Conservation (phyloP, 2,797 vertebrate genomes). For the Halcyon chelicuti region DNA sequence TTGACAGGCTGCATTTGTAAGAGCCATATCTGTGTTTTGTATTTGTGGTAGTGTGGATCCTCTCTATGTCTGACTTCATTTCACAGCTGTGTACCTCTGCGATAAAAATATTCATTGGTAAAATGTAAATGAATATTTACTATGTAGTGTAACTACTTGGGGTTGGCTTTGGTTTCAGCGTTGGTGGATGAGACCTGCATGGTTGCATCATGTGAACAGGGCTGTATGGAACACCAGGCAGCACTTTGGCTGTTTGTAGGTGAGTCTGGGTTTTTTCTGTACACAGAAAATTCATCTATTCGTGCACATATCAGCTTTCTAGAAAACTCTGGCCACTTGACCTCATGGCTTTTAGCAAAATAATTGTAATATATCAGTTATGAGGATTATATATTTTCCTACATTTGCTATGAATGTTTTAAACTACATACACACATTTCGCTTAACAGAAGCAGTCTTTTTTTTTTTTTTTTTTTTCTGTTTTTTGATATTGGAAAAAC, state of each 20-base stretch:
- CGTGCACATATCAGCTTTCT: neutral
- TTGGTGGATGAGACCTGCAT: neutral
- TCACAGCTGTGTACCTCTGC: neutral
- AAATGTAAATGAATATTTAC: neutral
- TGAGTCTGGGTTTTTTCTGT: neutral
- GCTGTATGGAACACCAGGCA: neutral
- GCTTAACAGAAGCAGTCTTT: neutral
- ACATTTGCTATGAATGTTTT: neutral
- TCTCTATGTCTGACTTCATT: neutral
- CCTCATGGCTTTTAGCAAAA: neutral
- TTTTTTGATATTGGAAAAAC: neutral
- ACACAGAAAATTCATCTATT: neutral
- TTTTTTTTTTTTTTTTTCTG: neutral
- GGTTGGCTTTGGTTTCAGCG: neutral
- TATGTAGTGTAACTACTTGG: fast-evolving
- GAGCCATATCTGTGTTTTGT: neutral
- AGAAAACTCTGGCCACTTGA: neutral
- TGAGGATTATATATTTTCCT: neutral
- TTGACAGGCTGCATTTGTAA: neutral
- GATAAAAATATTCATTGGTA: neutral
- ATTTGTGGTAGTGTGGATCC: neutral
- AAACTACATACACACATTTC: neutral
- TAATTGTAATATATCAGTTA: neutral
- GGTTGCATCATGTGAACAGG: fast-evolving
- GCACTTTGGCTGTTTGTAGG: neutral